phyloP scores from a whole-genome alignment of 2,113 vertebrate species.

The Hyaena hyaena region DNA sequence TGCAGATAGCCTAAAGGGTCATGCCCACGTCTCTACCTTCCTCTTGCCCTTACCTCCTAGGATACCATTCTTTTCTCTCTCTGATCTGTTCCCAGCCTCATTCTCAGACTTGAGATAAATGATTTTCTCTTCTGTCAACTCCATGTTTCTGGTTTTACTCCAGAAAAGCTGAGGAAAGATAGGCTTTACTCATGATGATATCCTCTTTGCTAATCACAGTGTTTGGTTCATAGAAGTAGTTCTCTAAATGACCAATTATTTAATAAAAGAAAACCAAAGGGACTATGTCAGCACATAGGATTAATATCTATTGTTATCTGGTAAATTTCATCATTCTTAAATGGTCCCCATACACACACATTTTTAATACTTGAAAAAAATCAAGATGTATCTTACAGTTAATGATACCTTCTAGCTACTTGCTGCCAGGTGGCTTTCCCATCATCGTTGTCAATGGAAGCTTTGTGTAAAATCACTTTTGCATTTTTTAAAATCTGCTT shows the following conservation, averaged over 20 bases:
- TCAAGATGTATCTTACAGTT: neutral
- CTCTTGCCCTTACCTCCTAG: neutral
- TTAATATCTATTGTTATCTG: neutral
- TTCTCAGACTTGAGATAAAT: neutral
- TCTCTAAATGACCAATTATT: neutral
- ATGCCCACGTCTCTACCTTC: neutral
- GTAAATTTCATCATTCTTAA: neutral
- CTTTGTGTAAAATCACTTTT: neutral
- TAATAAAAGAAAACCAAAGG: neutral
- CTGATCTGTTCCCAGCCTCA: neutral
- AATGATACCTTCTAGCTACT: neutral
- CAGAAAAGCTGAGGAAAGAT: neutral
- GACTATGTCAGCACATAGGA: fast-evolving
- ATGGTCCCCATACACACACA: neutral
- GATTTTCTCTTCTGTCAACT: neutral
- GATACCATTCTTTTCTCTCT: neutral
- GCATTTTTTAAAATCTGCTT: neutral
- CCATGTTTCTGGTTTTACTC: neutral
- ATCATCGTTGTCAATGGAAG: neutral
- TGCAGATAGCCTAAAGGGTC: neutral
- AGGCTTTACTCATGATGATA: neutral
- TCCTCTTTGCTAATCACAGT: neutral
- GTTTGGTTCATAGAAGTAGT: neutral
- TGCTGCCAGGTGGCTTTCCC: neutral
- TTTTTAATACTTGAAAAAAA: neutral